Base-by-base conservation (phyloP, 2,888 invertebrate species). In the Fabriciana adippe region DNA sequence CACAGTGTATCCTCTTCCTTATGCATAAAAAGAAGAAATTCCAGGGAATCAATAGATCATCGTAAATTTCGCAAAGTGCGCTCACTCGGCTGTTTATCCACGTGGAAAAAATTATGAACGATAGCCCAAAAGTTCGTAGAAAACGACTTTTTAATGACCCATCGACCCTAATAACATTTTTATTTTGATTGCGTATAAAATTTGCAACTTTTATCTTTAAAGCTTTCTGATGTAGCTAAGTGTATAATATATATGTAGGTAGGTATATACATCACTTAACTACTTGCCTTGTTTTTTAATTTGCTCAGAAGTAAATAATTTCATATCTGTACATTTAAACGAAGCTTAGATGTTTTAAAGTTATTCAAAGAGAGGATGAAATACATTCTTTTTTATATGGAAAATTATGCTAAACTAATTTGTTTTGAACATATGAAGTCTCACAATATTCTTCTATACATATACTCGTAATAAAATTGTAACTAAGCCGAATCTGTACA, bases 41-140 rank as follows among this genome's bases (percentile, higher is more conserved):
- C 69, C 68, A 72, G 71, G 74, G 79, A 84, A 85, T 87, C 84
- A 81, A 86, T 88, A 85, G 84, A 83, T 86, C 83, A 84, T 86
- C 84, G 86, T 86, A 87, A 85, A 87, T 86, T 86, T 80, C 71
- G 70, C 13, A 55, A 66, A 70, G 75, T 77, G 79, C 72, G 72
- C 75, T 74, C 72, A 69, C 74, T 75, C 76, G 75, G 74, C 75
- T 82, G 79, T 83, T 82, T 82, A 82, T 81, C 77, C 83, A 85
- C 85, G 81, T 84, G 84, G 78, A 81, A 79, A 81, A 83, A 80
- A 81, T 81, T 82, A 82, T 84, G 80, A 81, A 82, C 85, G 84
- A 87, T 83, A 83, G 79, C 73, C 72, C 47, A n/a, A 14, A 85
- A 87, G 81, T 87, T 87, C 73, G 64, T 31, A 64, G 48, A 67